Evolutionary conservation across 1,140 invertebrate species (phyloP), one percentile per base, ranked within the genome.

Genomic region (Augochlora pura): DNA sequence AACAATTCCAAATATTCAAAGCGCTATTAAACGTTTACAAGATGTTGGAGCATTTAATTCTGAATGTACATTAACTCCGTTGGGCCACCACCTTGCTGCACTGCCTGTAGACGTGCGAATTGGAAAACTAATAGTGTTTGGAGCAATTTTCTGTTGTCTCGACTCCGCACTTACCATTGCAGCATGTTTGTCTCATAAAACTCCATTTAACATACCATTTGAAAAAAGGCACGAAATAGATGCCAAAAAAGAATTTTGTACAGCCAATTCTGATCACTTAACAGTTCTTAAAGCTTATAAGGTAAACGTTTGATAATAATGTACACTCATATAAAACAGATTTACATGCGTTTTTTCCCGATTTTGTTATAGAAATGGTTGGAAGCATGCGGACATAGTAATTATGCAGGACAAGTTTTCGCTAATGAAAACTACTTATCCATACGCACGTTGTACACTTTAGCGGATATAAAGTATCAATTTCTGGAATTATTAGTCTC

Each of bases 81-180:
- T 99, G 6, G 99, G 98, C 4, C 95, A 96, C 81, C 97, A 99
- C 92, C 92, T 99, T 38, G 95, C 98, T 2, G 96, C 98, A 23
- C 91, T 99, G 52, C 98, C 98, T 0, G 95, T 99, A 0, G 98
- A 99, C 87, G 98, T 98, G 1, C 91, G 96, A 85, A 96, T 98
- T 74, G 97, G 97, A 23, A 98, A 98, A 93, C 94, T 99, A 88
- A 96, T 99, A 92, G 90, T 99, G 0, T 98, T 97, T 87, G 97
- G 98, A 0, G 96, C 98, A 25, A 97, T 99, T 69, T 96, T 99
- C 85, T 97, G 97, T 86, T 99, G 98, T 91, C 94, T 99, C 6
- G 98, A 99, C 93, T 98, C 98, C 2, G 96, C 98, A 0, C 93
- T 99, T 0, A 99, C 98, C 12, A 97, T 99, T 88, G 98, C 98